Evolutionary conservation across 1,140 invertebrate genomes (phyloP), one percentile per base, ranked within the genome.

Genomic region (Scaptomyza montana): DNA sequence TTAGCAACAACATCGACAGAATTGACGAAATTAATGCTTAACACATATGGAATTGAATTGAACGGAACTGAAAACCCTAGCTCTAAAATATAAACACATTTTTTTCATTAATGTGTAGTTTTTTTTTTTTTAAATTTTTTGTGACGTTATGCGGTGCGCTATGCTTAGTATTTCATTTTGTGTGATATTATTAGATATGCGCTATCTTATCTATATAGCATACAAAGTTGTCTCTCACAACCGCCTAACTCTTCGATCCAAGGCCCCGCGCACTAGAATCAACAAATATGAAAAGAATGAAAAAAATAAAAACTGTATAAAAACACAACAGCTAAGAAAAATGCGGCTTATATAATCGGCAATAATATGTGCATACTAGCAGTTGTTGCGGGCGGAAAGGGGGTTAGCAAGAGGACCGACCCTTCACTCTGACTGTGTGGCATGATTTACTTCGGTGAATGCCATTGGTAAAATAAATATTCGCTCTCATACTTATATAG

Each of bases 131-230:
- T 59, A 9, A 47, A 25, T 25, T 25, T 25, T 25, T 25, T 78
- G 81, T 82, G 82, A 87, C 78, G 81, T 82, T 82, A 89, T 82
- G 39, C 49, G 61, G 21, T 53, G 47, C 33, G 36, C 55, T 57
- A 57, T 57, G 67, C 64, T 86, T 10, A 41, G 39, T 43, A 50
- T 64, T 60, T 25, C 21, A 2, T 25, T 25, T 65, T 28, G 47
- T 67, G 82, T 75, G 86, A 82, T 89, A 87, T 89, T 87, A 87
- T 87, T 87, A 87, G 82, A 86, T 87, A 87, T 82, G 82, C 82
- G 82, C 82, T 89, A 87, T 87, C 82, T 87, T 87, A 87, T 89
- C 84, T 85, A 76, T 78, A 77, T 76, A 78, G 61, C 69, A 77
- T 68, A 64, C 46, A 69, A 43, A n/a, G 45, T 55, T 62, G 41